A percentile compares a stretch with the other conserved stretches of the same genome.
phyloP scores from a whole-genome alignment of 2,797 vertebrate species.

The Malacoctenus gilli region DNA sequence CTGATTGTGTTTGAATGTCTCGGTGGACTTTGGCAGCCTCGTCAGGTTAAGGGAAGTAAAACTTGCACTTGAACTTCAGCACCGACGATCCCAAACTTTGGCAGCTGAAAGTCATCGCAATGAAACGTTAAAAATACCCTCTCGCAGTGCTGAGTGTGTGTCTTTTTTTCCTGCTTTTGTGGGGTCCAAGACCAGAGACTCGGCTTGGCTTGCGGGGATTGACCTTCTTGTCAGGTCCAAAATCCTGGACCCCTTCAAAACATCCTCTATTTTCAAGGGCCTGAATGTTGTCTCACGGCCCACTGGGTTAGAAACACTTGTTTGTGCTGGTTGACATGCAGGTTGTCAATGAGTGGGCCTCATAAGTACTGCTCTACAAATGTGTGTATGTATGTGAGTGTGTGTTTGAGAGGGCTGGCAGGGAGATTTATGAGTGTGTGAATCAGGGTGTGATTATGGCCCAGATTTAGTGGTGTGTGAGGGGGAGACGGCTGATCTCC shows the following conservation, averaged over 20 bases:
- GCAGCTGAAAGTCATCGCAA: constrained; percentile 50
- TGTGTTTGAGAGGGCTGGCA: constrained; percentile 40
- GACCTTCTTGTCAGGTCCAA: no score
- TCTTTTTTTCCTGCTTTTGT: no score
- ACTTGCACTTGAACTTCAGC: constrained; percentile 55
- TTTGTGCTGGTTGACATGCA: no score
- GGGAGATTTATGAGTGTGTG: constrained; percentile 66
- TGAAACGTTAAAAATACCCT: constrained; percentile 65
- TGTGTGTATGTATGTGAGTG: constrained; percentile 4
- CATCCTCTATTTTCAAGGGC: no score
- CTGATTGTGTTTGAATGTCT: constrained; percentile 45
- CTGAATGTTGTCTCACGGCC: no score
- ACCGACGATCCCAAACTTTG: constrained; percentile 63
- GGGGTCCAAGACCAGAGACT: no score
- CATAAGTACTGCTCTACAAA: no score
- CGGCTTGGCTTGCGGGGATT: no score
- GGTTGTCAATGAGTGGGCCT: no score
- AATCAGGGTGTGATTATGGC: constrained; percentile 65
- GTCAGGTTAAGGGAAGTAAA: constrained; percentile 52
- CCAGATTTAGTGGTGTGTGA: constrained; percentile 53
- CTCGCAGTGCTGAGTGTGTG: constrained; percentile 18
- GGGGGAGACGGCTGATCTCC: constrained; percentile 39
- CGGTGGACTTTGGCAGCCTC: constrained; percentile 47
- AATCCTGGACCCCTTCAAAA: no score
- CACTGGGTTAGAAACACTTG: no score